Conservation (phyloP, 30 jellyfish, hydroid and myxozoan species). For the Cassiopea xamachana region DNA sequence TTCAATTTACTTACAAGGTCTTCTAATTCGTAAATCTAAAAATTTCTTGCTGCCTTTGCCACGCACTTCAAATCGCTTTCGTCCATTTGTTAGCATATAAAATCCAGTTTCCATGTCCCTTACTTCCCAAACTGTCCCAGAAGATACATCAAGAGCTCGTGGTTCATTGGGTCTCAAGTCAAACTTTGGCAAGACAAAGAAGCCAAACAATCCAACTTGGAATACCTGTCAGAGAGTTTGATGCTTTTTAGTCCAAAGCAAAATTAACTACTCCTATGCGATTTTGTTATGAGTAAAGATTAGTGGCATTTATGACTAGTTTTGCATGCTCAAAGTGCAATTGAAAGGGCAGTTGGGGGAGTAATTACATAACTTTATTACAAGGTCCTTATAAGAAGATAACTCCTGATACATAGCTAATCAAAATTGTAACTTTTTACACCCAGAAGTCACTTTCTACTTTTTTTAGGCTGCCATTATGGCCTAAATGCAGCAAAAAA, state of each 20-base stretch:
- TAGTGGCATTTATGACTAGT: too few species aligned
- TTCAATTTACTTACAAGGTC: slow-evolving; percentile 34
- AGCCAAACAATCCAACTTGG: slow-evolving; percentile 27
- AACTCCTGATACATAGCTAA: too few species aligned
- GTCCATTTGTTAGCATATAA: slow-evolving; percentile 60
- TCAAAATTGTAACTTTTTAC: too few species aligned
- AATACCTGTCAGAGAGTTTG: not conserved
- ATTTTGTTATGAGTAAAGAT: too few species aligned
- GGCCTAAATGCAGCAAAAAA: too few species aligned
- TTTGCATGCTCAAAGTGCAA: too few species aligned
- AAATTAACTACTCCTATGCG: too few species aligned
- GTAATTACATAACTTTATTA: too few species aligned
- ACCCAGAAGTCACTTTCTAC: too few species aligned
- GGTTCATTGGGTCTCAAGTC: slow-evolving; percentile 90
- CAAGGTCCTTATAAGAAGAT: too few species aligned
- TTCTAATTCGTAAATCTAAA: slow-evolving; percentile 35
- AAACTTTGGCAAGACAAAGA: slow-evolving; percentile 47
- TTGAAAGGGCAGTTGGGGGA: too few species aligned
- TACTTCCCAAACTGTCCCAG: slow-evolving; percentile 80
- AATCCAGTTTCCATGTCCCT: slow-evolving; percentile 72
- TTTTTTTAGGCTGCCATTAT: too few species aligned
- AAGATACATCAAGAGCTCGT: slow-evolving; percentile 47
- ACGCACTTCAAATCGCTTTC: slow-evolving; percentile 24
- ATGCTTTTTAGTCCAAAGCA: not conserved
- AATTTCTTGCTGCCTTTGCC: slow-evolving; percentile 7